Base-by-base conservation (phyloP, 2,888 invertebrate species). In the Tineola bisselliella region DNA sequence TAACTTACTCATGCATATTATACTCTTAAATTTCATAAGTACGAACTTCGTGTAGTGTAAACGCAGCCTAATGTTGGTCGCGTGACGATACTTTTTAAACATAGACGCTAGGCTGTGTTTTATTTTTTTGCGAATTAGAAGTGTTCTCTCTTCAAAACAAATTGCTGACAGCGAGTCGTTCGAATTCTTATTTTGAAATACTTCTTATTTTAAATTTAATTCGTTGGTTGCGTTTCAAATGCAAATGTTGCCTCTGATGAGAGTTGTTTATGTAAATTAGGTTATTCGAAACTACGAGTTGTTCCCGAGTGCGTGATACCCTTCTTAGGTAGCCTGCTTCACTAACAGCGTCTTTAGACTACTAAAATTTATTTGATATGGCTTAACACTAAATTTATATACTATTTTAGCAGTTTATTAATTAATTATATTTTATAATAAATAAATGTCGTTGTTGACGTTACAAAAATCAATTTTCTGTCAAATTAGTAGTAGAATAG, bases 71-170 rank as follows among this genome's bases (percentile, higher is more conserved):
- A 76, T 33, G 62, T 65, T 8, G 43, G 66, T 84, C 71, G 84
- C 86, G 86, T 86, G 86, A 84, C 84, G 81, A 72, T 80, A 76
- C 80, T 78, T 84, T 80, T 82, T 79, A 84, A 86, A 80, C 78
- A 80, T 82, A 82, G 81, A 81, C 75, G 25, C 48, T 19, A 1
- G 13, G 2, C 33, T 15, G 19, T 72, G 70, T 67, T 81, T 77
- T 75, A 83, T 84, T 80, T 81, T 84, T 84, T 84, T 81, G 79
- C 81, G 76, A 84, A 83, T 86, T 86, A 83, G 81, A 84, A 83
- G 79, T 83, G 79, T 80, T 86, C 83, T 83, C 75, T 82, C 75
- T 82, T 82, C 82, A 83, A 84, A 84, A 84, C 79, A 86, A 87
- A 84, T 87, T 87, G 86, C 86, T 84, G 86, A 84, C 84, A 86